These are phyloP conservation scores for Morus bassanus DNA, from an alignment of 2,797 vertebrate genomes.

Conservation along the genomic window DNA sequence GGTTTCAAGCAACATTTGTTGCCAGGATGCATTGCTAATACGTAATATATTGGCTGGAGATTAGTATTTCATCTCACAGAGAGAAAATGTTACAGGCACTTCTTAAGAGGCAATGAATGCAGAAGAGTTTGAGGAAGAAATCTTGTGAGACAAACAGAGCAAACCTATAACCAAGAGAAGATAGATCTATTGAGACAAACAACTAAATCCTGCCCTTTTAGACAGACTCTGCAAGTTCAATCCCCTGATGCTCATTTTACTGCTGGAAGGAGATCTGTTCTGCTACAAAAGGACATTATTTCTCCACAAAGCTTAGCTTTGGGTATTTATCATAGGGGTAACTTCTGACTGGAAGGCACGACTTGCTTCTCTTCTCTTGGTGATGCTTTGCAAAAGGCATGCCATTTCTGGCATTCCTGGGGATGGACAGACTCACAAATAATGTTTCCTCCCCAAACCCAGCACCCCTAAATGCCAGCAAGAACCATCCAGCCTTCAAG, in stretches of 20 bases:
- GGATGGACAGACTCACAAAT: accelerated
- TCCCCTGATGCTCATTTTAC: background rate
- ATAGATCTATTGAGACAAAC: background rate
- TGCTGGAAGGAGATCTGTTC: background rate
- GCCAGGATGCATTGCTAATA: conserved; percentile 29
- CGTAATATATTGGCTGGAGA: conserved; percentile 30
- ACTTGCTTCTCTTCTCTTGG: background rate
- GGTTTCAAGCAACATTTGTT: background rate
- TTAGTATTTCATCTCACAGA: background rate
- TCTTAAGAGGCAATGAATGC: background rate
- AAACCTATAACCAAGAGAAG: background rate
- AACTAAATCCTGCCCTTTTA: background rate
- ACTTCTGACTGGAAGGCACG: background rate
- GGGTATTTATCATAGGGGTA: background rate
- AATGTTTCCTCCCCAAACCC: background rate
- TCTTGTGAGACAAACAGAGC: background rate
- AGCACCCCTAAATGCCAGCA: background rate
- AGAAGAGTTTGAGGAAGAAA: background rate
- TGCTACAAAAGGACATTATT: background rate
- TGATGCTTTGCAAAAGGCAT: background rate
- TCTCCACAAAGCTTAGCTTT: background rate
- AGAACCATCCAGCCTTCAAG: background rate
- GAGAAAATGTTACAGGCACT: background rate
- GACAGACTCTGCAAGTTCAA: background rate
- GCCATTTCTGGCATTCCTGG: background rate